Evolutionary conservation across 2,113 vertebrate genomes (phyloP), one percentile per base, ranked within the genome.

Genomic region (Hucho hucho): DNA sequence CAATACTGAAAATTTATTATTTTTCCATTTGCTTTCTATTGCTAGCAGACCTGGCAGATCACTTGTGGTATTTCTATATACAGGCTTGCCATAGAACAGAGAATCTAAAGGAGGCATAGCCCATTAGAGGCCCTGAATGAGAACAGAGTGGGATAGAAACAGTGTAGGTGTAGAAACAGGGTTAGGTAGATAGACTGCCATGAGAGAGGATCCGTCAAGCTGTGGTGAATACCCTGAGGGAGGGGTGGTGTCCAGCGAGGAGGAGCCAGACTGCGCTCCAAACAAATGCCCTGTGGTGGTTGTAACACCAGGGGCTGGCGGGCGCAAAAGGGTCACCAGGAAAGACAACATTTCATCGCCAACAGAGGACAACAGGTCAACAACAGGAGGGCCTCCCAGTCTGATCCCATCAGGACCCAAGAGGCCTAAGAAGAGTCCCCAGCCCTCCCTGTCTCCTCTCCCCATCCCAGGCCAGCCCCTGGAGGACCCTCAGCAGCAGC

Each of bases 401-500:
- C 78, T 77, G 70, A 69, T 78, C 0, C 82, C 79, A 0, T 24
- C 78, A 0, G 87, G 82, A 28, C 78, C 89, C 1, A 94, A 94
- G 73, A 85, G 86, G 37, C 74, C 90, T 47, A 94, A 93, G 81
- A 88, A 64, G 64, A 93, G 89, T 64, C 89, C 91, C 22, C 93
- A 75, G 64, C 86, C 64, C 28, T 66, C 18, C 25, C 14, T 26
- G 64, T 26, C 64, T 76, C 0, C 80, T 85, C 46, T 89, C 67
- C 16, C 84, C 79, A 61, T 61, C 58, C 58, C 58, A n/a, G 58
- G 58, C 20, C 58, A 61, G 58, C 58, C 84, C 89, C 58, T 83
- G 0, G 96, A 97, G 87, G 95, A 96, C 53, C 88, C 89, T 47
- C 94, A 95, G 20, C 88, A 93, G 1, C 96, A 96, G 76, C 88